These are phyloP conservation scores for Trigoniulus corallinus DNA, from an alignment of 1,140 invertebrate species.

Conservation along the genomic window DNA sequence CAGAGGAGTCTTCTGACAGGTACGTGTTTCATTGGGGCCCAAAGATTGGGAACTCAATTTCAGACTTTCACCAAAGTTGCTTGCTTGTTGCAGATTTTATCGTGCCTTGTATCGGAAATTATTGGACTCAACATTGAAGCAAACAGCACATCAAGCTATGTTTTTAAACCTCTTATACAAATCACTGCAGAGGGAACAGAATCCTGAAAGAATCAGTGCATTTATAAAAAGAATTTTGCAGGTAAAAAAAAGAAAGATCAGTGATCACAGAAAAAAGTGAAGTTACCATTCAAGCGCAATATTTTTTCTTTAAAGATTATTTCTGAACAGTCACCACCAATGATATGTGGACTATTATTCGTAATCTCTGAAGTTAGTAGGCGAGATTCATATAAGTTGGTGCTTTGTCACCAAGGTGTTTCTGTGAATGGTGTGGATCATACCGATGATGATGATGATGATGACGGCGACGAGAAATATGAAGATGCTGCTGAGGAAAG, in stretches of 20 bases:
- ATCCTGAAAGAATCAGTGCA: conserved; percentile 49
- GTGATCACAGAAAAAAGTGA: no score
- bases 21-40: no score
- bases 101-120: conserved; percentile 75
- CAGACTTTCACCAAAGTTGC: conserved; percentile 2
- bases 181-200: conserved; percentile 60
- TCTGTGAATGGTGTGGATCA: neutral
- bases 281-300: conserved; percentile 33
- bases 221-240: conserved; percentile 85
- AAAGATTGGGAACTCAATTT: neutral
- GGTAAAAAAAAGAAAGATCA: no score
- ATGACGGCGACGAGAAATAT: conserved; percentile 12
- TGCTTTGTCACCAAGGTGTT: neutral
- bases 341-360: neutral
- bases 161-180: conserved; percentile 77
- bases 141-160: conserved; percentile 55
- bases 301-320: neutral
- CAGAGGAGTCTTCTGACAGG: conserved; percentile 36
- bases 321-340: neutral
- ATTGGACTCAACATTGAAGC: conserved; percentile 51
- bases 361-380: neutral
- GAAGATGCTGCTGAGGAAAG: conserved; percentile 9
- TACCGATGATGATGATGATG: neutral
- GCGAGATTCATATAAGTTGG: neutral
- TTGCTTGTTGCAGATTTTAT: conserved; percentile 49